Evolutionary conservation across 2,113 vertebrate genomes (phyloP), one percentile per base, ranked within the genome.

Genomic region (Delphinapterus leucas): DNA sequence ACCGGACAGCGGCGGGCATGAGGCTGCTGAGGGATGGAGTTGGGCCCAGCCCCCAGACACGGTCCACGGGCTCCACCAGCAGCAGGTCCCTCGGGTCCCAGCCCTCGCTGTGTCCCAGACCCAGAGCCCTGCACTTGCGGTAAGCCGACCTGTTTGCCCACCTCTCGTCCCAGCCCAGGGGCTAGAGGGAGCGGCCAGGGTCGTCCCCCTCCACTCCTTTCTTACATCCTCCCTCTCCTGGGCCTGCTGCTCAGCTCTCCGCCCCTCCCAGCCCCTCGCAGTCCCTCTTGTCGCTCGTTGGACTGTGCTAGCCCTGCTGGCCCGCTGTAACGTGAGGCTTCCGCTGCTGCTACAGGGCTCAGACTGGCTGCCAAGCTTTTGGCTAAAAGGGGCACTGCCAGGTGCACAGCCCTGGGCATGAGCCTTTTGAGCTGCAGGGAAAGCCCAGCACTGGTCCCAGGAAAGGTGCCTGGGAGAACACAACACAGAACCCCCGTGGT

Each of bases 21-120:
- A 97, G 95, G 97, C 96, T 97, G 96, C 93, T 95, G 97, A 98
- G 96, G 98, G 98, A 98, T 98, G 98, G 98, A 98, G 98, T 95
- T 93, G 98, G 95, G 96, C 95, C 95, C 79, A 82, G 98, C 94
- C 97, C 97, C 97, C 98, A 98, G 98, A 98, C 95, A 55, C 96
- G 89, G 97, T 96, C 97, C 88, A 84, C 94, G 94, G 0, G 96
- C 96, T 96, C 95, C n/a, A 41, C 97, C 97, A 96, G 97, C 97
- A 96, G 84, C 96, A 96, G 97, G 97, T 97, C 95, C 97, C 97
- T 97, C 55, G 63, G 95, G 91, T 76, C 93, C 79, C 87, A 95
- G 92, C 70, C 68, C 80, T 97, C 10, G 14, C 90, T 88, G 79
- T 60, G 23, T 88, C 91, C 68, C 20, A 70, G 93, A 65, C 83